Evolutionary conservation across 30 jellyfish, hydroid and myxozoan genomes (phyloP).

Genomic region (Mastigias papua): DNA sequence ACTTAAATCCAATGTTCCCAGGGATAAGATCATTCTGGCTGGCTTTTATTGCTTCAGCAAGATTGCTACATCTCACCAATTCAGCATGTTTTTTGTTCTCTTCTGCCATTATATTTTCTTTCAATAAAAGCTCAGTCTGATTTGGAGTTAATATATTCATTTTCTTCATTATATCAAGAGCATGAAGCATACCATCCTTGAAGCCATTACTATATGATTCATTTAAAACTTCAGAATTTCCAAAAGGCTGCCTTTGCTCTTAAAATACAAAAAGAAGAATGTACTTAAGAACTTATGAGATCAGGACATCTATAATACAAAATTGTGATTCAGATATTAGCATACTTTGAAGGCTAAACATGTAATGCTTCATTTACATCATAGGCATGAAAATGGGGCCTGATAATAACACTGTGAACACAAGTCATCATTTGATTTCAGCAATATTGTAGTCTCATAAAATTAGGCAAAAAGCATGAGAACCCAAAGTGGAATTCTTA

Average conservation of each 20-base stretch:
- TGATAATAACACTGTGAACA: no score
- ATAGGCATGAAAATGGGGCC: no score
- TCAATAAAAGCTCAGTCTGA: slow-evolving; percentile 9
- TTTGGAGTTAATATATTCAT: not conserved
- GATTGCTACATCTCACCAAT: not conserved
- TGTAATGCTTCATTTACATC: no score
- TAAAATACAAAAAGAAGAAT: no score
- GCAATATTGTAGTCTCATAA: no score
- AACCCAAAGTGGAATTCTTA: no score
- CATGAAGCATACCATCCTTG: slow-evolving; percentile 27
- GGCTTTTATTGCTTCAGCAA: not conserved
- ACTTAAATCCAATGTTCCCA: not conserved
- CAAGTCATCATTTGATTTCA: no score
- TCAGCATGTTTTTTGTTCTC: not conserved
- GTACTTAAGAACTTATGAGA: not conserved
- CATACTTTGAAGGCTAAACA: no score
- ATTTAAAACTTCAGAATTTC: not conserved
- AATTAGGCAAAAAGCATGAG: no score
- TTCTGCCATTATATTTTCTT: not conserved
- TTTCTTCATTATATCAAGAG: not conserved
- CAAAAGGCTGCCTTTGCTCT: not conserved
- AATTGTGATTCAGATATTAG: no score
- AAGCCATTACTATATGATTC: slow-evolving; percentile 30
- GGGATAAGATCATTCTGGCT: not conserved
- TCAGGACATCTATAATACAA: not conserved